Evolutionary conservation across 2,113 vertebrate species (phyloP).

Genomic region (Ptilonorhynchus violaceus): DNA sequence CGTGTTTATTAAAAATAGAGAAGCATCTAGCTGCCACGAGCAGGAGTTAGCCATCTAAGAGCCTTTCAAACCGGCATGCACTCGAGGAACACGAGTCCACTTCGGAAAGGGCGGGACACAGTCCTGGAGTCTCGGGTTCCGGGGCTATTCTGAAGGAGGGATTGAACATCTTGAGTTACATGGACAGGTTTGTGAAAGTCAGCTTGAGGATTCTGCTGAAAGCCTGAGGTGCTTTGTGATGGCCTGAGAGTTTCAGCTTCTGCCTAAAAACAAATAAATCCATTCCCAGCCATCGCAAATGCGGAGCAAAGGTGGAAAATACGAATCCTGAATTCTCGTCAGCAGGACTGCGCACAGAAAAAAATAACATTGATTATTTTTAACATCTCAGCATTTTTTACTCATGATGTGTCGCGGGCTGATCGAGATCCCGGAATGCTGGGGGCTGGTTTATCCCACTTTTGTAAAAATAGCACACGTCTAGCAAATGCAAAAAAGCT

Average conservation of each 20-base stretch:
- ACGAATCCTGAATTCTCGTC: background rate
- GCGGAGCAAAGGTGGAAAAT: background rate
- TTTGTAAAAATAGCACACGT: slow-evolving; percentile 20
- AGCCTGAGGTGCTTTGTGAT: background rate
- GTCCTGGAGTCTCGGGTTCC: background rate
- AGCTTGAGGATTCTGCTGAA: background rate
- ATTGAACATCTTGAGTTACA: background rate
- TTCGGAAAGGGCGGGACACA: background rate
- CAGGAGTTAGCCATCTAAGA: background rate
- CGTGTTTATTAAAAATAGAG: background rate
- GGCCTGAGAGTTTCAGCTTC: background rate
- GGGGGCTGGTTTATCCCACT: background rate
- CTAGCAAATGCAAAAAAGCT: background rate
- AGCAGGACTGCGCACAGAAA: background rate
- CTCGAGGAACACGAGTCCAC: background rate
- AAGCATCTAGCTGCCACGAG: background rate
- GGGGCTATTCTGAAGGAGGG: background rate
- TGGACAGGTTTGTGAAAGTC: background rate
- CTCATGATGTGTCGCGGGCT: background rate
- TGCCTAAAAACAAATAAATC: background rate
- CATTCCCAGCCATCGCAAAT: background rate
- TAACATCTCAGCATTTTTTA: slow-evolving; percentile 44
- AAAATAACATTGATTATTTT: slow-evolving; percentile 44
- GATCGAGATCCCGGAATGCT: slow-evolving; percentile 13
- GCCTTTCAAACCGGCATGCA: background rate